phyloP scores from a whole-genome alignment of 2,888 invertebrate genomes.

The Cephus nigrinus region DNA sequence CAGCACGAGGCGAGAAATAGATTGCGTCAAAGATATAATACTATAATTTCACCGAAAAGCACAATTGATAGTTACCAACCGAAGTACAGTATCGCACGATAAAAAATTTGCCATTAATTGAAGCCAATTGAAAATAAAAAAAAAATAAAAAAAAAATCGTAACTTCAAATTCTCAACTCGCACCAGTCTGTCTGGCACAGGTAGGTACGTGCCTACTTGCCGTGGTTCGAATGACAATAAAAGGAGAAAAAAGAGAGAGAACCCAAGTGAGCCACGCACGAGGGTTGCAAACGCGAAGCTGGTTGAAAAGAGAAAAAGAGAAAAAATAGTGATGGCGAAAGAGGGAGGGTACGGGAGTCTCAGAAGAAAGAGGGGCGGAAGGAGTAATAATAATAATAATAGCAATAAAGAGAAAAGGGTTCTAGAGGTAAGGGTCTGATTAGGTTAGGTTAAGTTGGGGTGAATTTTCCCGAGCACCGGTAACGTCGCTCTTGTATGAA shows the following conservation, averaged over 20 bases:
- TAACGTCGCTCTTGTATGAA: slow-evolving; percentile 37
- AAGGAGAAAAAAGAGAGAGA: neutral
- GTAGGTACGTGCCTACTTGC: neutral
- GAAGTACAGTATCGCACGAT: too few species aligned
- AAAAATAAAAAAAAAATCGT: too few species aligned
- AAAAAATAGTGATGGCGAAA: slow-evolving; percentile 4
- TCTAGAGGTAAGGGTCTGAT: neutral
- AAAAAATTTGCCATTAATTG: too few species aligned
- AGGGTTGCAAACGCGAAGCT: neutral
- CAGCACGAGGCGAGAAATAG: neutral
- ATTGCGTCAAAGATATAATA: neutral
- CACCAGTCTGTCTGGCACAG: neutral
- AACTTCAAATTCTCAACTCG: neutral
- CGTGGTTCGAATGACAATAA: neutral
- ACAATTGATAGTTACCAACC: neutral
- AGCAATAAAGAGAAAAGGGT: neutral
- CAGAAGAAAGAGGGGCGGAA: slow-evolving; percentile 50
- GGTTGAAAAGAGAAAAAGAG: slow-evolving; percentile 8
- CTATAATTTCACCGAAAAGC: neutral
- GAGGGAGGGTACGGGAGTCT: slow-evolving; percentile 5
- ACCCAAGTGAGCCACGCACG: neutral
- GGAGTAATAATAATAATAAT: slow-evolving; percentile 7
- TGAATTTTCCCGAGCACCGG: slow-evolving; percentile 23
- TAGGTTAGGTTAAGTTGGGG: neutral
- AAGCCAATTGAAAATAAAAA: too few species aligned